Evolutionary conservation across 2,113 vertebrate genomes (phyloP).

Genomic region (Leiothrix lutea): DNA sequence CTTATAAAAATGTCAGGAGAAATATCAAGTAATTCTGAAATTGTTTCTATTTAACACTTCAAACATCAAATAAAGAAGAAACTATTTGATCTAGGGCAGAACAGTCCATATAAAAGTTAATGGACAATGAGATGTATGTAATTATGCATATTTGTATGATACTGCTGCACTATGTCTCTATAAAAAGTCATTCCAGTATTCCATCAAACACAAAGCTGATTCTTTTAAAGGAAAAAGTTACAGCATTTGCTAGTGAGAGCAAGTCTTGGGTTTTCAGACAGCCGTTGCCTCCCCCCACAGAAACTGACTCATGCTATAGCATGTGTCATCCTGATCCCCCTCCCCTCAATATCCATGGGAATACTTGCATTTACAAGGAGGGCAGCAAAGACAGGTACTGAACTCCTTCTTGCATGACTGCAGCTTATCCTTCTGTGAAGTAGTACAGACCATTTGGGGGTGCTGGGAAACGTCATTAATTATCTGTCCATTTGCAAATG

Average conservation of each 20-base stretch:
- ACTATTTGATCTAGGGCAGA: neutral
- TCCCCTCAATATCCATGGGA: neutral
- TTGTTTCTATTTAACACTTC: neutral
- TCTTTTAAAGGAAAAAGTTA: neutral
- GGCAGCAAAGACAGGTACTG: neutral
- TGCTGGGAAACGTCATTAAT: neutral
- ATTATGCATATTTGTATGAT: neutral
- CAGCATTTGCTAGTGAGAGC: neutral
- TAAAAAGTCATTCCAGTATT: neutral
- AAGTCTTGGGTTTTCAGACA: neutral
- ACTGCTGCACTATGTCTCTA: neutral
- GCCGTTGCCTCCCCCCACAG: neutral
- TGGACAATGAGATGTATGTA: neutral
- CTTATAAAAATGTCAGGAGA: neutral
- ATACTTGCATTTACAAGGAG: neutral
- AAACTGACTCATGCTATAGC: neutral
- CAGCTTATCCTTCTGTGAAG: neutral
- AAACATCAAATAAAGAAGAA: neutral
- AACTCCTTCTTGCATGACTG: neutral
- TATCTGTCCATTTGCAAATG: neutral
- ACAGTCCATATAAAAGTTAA: neutral
- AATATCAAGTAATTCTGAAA: neutral
- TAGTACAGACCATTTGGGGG: neutral
- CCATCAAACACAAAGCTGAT: neutral
- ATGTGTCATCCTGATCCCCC: neutral